phyloP scores from a whole-genome alignment of 53 echinoderm and acorn worm species.

The Echinometra lucunter region DNA sequence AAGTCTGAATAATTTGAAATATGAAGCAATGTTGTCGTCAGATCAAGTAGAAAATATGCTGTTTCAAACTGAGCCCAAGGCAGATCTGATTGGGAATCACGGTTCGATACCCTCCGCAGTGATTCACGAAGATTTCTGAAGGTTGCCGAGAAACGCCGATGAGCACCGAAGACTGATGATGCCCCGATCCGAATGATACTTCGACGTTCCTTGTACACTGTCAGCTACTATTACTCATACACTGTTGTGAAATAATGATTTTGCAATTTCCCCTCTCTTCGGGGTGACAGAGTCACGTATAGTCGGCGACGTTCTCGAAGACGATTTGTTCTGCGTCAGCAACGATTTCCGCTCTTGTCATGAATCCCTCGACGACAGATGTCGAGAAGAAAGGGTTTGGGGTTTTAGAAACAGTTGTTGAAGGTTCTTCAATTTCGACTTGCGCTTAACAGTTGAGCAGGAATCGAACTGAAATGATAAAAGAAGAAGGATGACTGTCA shows the following conservation, averaged over 20 bases:
- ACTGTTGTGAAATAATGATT: conserved; percentile 31
- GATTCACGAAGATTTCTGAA: not conserved
- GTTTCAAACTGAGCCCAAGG: not conserved
- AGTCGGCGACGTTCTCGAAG: not conserved
- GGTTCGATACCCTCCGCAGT: not conserved
- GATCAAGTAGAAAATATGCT: not conserved
- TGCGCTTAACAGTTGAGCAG: no score
- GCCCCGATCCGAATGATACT: not conserved
- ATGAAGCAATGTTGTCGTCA: not conserved
- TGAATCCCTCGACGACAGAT: conserved; percentile 33
- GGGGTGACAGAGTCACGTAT: conserved; percentile 20
- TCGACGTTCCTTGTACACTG: not conserved
- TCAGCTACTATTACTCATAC: not conserved
- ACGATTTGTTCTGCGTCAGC: conserved; percentile 51
- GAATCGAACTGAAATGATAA: not conserved
- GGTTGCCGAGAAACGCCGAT: not conserved
- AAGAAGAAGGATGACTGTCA: not conserved
- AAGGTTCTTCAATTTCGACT: not conserved
- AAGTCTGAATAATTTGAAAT: not conserved
- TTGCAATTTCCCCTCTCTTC: conserved; percentile 7
- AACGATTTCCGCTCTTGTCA: conserved; percentile 23
- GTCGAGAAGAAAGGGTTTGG: not conserved
- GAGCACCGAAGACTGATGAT: not conserved
- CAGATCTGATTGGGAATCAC: not conserved
- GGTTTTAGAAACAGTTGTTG: not conserved